A percentile compares a stretch with the other conserved stretches of the same genome.
Conservation (phyloP, 2,888 invertebrate species). For the Helleia helle region DNA sequence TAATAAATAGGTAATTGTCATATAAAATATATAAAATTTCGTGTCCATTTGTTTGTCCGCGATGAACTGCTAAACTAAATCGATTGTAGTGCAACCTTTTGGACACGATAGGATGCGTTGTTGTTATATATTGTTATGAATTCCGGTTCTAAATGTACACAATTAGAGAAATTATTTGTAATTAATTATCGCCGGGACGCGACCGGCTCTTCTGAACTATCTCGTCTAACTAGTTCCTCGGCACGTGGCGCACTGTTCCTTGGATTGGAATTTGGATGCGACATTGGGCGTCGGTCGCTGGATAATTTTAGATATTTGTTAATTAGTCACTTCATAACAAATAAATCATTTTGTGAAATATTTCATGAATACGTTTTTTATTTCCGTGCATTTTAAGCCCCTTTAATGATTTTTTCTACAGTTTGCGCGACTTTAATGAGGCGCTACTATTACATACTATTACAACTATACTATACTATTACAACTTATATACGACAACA, state of each 20-base stretch:
- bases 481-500: no score
- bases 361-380: neutral
- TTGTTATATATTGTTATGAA: no score
- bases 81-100: no score
- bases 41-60: no score
- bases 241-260: slow-evolving; percentile 19
- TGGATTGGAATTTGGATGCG: no score
- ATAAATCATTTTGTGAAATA: neutral
- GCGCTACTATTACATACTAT: no score
- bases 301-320: slow-evolving; percentile 1
- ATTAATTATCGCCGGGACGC: neutral
- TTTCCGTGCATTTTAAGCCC: neutral
- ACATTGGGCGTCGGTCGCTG: slow-evolving; percentile 13
- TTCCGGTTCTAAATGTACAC: neutral
- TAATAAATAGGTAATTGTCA: no score
- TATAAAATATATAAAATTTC: no score
- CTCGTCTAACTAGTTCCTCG: slow-evolving; percentile 19
- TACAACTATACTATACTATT: no score
- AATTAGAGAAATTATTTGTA: slow-evolving; percentile 7
- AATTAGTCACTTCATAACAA: neutral
- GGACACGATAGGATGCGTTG: no score
- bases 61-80: no score
- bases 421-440: no score
- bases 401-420: neutral
- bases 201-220: slow-evolving; percentile 14